Base-by-base conservation (phyloP, 2,888 invertebrate genomes). In the Acrocera orbiculus region DNA sequence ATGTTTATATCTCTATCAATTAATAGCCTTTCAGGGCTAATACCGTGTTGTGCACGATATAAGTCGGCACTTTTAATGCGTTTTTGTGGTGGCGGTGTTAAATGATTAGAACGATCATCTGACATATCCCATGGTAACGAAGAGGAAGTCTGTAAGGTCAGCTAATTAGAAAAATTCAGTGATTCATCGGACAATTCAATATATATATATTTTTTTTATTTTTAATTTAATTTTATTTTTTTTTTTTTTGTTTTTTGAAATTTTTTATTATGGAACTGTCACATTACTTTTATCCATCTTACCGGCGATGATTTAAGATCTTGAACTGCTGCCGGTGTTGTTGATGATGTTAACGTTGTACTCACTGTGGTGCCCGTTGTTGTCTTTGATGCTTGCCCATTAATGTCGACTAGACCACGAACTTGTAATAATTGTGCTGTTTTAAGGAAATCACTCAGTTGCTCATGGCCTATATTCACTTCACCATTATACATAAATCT, bases 401-500 rank as follows among this genome's bases (percentile, higher is more conserved):
- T 76, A 34, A 85, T 83, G 51, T 87, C 86, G 40, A 83, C 82
- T 46, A 87, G 63, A 11, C 86, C 86, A 47, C 85, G 70, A 14
- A 87, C 80, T 65, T 86, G 83, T 48, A 86, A 68, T 64, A 83
- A 70, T 62, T 85, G 83, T 26, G 86, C 86, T 42, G 85, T 85
- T 61, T 79, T 76, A 45, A 87, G 65, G 58, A 86, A 85, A 56
- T 83, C 82, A 43, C 79, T 75, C 47, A 87, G 64, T 55, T 83
- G 81, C 49, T 85, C 83, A 57, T 86, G 83, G 16, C 82, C 81
- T 47, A 86, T 81, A 59, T 85, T 80, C 20, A 87, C 86, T 61
- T 86, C 86, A 40, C 86, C 86, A 60, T 85, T 82, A 61, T 87
- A 87, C 83, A 87, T 86, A 65, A 86, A 87, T 61, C 77, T 77